Evolutionary conservation across 2,888 invertebrate species (phyloP), one percentile per base, ranked within the genome.

Genomic region (Ernsta delagoae): DNA sequence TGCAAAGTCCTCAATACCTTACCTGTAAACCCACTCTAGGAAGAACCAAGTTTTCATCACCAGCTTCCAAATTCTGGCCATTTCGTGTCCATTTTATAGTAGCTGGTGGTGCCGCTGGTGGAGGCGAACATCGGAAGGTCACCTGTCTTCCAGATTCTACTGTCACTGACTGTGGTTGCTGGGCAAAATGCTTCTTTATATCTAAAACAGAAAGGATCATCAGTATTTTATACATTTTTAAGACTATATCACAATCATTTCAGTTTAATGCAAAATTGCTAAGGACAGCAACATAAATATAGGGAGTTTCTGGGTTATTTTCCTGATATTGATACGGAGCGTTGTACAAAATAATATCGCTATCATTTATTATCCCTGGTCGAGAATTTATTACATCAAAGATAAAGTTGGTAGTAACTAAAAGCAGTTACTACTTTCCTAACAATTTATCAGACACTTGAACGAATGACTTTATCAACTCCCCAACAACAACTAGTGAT

Each of bases 171-270:
- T 97, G 96, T 0, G 99, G 98, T 65, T 97, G 96, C 73, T 97
- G 95, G 72, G 95, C 95, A 93, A 99, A 99, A 84, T 97, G 96
- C 90, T 97, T 98, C 89, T 97, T 97, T 87, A 99, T 94, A 86
- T 96, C 98, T 98, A 94, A 31, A 12, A 45, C 54, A 43, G 54
- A 63, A 8, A n/a, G 12, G 3, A 4, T n/a, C 9, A 3, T 59
- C 39, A 39, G 7, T 39, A 5, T 5, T 7, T 7, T 39, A 6
- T 39, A 16, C 16, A 16, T 1, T 16, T 16, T 16, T 16, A 16
- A 16, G 16, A 16, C 16, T 16, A 1, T 16, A 16, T 16, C 16
- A 1, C 1, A 16, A 16, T 16, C 16, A 16, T 16, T 16, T 16
- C 16, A 16, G 16, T 16, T 16, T 16, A 1, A 1, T 16, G 0